Conservation (phyloP, 2,888 invertebrate species). For the Nineta flava region DNA sequence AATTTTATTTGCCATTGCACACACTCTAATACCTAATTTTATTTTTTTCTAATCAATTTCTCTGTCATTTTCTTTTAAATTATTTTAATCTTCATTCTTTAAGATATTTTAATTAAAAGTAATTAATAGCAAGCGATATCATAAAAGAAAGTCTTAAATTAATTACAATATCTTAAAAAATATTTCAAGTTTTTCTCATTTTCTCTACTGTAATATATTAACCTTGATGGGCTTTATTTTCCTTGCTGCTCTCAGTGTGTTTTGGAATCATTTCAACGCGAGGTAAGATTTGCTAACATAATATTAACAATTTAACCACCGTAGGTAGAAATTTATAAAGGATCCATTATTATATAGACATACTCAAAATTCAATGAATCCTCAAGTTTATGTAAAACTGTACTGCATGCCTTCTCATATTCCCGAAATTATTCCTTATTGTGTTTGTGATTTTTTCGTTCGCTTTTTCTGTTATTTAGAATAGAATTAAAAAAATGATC, state of each 20-base stretch:
- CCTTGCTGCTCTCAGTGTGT: slow-evolving; percentile 85
- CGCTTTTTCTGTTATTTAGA: slow-evolving; percentile 16
- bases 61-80: no score
- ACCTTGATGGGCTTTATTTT: slow-evolving; percentile 41
- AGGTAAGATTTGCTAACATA: slow-evolving; percentile 58
- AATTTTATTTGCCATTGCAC: no score
- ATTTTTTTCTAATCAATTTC: no score
- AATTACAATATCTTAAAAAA: not conserved
- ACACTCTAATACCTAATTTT: no score
- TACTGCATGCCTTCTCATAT: not conserved
- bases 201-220: slow-evolving; percentile 6
- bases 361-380: no score
- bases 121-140: no score
- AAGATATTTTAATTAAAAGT: no score
- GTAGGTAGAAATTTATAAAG: no score
- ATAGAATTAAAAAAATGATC: no score
- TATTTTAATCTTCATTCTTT: no score
- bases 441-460: slow-evolving; percentile 27
- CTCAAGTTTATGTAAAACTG: not conserved
- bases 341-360: no score
- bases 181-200: not conserved
- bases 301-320: slow-evolving; percentile 5
- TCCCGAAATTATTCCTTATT: slow-evolving; percentile 13
- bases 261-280: slow-evolving; percentile 98
- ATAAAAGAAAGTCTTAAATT: no score